These are phyloP conservation scores for Philereme transversata DNA, from an alignment of 2,888 invertebrate genomes.

Conservation along the genomic window DNA sequence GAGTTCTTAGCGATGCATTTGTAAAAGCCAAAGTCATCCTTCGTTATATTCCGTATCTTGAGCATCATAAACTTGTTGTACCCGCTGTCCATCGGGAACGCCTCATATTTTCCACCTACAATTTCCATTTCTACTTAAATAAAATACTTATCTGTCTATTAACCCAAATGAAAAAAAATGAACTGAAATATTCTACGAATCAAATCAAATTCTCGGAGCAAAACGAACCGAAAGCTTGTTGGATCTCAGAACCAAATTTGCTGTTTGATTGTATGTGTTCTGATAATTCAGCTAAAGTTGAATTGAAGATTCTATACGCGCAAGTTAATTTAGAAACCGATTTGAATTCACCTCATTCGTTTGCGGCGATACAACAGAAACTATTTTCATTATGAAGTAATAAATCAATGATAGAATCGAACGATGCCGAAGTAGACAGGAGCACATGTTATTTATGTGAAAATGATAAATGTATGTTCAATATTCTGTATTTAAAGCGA, in stretches of 20 bases:
- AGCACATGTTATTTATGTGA: conserved; percentile 70
- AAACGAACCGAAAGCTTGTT: conserved; percentile 31
- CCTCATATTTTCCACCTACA: conserved; percentile 95
- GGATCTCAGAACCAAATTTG: conserved; percentile 39
- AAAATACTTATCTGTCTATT: conserved; percentile 63
- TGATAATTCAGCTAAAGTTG: conserved; percentile 20
- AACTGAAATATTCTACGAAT: conserved; percentile 21
- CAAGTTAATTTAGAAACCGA: conserved; percentile 47
- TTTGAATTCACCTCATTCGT: conserved; percentile 44
- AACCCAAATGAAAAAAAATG: conserved; percentile 20
- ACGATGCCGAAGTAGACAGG: conserved; percentile 67
- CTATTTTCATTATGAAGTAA: conserved; percentile 79
- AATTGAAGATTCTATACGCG: conserved; percentile 43
- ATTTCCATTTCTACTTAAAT: conserved; percentile 86
- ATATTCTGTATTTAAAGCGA: conserved; percentile 44
- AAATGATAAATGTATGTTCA: conserved; percentile 66
- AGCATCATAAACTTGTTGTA: conserved; percentile 97
- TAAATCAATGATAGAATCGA: conserved; percentile 78
- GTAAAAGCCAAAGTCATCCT: conserved; percentile 94
- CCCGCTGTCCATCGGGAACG: conserved; percentile 92
- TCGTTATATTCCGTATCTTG: conserved; percentile 92
- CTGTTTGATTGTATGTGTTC: conserved; percentile 37
- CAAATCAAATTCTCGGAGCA: conserved; percentile 31
- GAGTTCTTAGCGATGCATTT: conserved; percentile 97
- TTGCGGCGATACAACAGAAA: conserved; percentile 58